Evolutionary conservation across 2,888 invertebrate genomes (phyloP), one percentile per base, ranked within the genome.

Genomic region (Germaria angustata): DNA sequence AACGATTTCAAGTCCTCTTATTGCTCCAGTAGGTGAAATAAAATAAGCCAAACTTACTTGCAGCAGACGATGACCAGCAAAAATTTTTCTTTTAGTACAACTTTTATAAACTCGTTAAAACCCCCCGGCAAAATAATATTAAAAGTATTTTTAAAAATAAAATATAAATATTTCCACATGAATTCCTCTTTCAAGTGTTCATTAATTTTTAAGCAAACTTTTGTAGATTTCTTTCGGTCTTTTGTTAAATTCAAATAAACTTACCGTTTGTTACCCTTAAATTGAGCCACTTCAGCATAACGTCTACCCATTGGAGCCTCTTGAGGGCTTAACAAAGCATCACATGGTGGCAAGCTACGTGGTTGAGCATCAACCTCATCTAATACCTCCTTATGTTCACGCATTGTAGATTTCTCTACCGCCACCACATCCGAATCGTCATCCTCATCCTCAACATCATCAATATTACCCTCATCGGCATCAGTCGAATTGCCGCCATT

Each of bases 291-390:
- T 85, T 91, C 91, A 68, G 91, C 91, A 84, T 91, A 91, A 0
- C 91, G 89, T 57, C 91, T 86, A 17, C 91, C 91, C 86, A 91
- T 87, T n/a, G 91, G 91, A 82, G 86, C 91, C 85, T 91, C 91
- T 85, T 91, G 90, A 9, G 91, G 91, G 87, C 91, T 91, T 53
- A 91, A 85, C 76, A 91, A 83, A 2, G 89, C 87, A 86, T 91
- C 91, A 55, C 87, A 88, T 13, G 84, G 49, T 8, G 85, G 85
- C 15, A 84, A 78, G 57, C 80, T 79, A 22, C 75, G 46, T 11
- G 69, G 84, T 34, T 59, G 82, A 36, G 28, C 65, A 28, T 79
- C 85, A 61, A 41, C 78, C 59, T 76, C 68, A 65, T 71, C 84
- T 44, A 51, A 79, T 34, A 49, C 36, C 22, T 41, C 78, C 68